These are phyloP conservation scores for Urosaurus nigricauda DNA, from an alignment of 2,797 vertebrate species.

Conservation along the genomic window DNA sequence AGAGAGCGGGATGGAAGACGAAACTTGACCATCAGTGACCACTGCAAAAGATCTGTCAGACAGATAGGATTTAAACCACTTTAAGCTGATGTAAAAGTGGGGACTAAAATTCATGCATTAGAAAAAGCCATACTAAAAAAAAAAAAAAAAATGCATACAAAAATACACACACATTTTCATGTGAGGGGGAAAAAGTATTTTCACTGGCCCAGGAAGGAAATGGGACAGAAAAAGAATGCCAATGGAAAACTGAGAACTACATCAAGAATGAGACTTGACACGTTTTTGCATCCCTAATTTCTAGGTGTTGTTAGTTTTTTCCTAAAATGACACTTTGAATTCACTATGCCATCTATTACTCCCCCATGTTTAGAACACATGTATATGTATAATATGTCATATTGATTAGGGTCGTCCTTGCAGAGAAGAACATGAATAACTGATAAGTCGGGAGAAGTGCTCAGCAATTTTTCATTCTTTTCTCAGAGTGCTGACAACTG, in stretches of 20 bases:
- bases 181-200: neutral
- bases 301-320: neutral
- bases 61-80: too few species aligned
- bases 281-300: neutral
- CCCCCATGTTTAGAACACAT: neutral
- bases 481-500: neutral
- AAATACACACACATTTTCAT: neutral
- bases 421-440: conserved; percentile 8
- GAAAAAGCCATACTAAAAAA: neutral
- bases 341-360: neutral
- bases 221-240: neutral
- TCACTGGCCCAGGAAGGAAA: neutral
- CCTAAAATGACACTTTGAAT: neutral
- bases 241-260: neutral
- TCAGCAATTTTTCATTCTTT: conserved; percentile 8
- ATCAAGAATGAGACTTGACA: neutral
- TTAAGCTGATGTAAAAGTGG: neutral
- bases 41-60: too few species aligned
- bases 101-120: neutral
- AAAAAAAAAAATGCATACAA: neutral
- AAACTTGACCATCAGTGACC: too few species aligned
- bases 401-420: conserved; percentile 14
- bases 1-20: too few species aligned
- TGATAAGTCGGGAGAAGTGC: conserved; percentile 13
- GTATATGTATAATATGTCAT: conserved; percentile 3